Evolutionary conservation across 2,797 vertebrate species (phyloP).

Genomic region (Hippopotamyrus pictus): DNA sequence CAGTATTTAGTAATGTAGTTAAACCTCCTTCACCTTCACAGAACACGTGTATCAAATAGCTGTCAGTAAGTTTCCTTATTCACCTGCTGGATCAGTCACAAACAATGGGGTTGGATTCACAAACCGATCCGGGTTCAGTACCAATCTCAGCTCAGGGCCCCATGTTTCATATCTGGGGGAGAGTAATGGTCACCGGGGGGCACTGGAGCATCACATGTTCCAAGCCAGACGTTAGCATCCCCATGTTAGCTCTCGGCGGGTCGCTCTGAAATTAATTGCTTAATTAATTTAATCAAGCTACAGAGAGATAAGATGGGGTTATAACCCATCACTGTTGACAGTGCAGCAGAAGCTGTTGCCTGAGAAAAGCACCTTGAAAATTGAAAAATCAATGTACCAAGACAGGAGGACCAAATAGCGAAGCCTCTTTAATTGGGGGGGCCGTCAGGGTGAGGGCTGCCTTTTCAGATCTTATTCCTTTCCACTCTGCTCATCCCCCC

Average conservation of each 20-base stretch:
- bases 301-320: conserved; percentile 20
- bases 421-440: conserved; percentile 17
- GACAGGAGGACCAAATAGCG: conserved; percentile 18
- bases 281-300: conserved; percentile 21
- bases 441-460: not conserved
- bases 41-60: not conserved
- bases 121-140: not conserved
- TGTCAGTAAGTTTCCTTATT: not conserved
- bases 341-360: not conserved
- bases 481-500: not conserved
- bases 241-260: not conserved
- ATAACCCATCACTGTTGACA: conserved; percentile 17
- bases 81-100: not conserved
- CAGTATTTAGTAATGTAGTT: not conserved
- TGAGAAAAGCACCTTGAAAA: conserved; percentile 21
- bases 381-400: conserved; percentile 26
- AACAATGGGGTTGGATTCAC: not conserved
- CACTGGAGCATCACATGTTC: not conserved
- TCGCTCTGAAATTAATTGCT: conserved; percentile 13
- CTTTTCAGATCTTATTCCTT: conserved; percentile 15
- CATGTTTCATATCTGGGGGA: not conserved
- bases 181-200: not conserved
- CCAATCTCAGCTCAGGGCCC: not conserved
- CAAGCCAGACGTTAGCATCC: not conserved
- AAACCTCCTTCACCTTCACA: not conserved